Base-by-base conservation (phyloP, 2,888 invertebrate genomes). In the Spisula solida region DNA sequence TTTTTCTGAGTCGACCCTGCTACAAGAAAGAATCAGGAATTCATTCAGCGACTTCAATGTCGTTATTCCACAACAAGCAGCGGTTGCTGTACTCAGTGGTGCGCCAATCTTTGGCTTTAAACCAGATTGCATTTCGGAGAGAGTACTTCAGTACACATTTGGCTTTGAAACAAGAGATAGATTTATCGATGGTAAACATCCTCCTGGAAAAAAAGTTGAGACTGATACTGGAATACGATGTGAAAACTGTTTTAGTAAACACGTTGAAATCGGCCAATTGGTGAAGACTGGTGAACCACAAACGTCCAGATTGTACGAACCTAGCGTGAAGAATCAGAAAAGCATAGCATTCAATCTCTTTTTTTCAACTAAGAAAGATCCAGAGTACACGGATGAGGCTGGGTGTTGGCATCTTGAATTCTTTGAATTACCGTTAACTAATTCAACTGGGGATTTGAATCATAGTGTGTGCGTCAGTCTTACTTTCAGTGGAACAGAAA, bases 1-100 rank as follows among this genome's bases (percentile, higher is more conserved):
- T 0, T 87, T 80, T 80, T 87, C 87, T 4, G 83, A 87, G 41
- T 87, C 82, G 16, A 41, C 51, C 16, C 55, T 83, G 48, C 82
- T 87, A 20, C 75, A 83, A 20, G 51, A 83, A 20, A 41, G 31
- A 14, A 55, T 87, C 25, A 78, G 31, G 47, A 20, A 34, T 12
- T 48, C 60, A 0, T 87, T 87, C 47, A 29, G 81, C 12, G 48
- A 47, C 47, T 47, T 8, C 47, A 5, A 47, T 5, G 47, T 87
- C n/a, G 41, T 87, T 8, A 81, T 82, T 18, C 82, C 86, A 48
- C 29, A 25, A 20, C 70, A 81, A 5, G 60, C 60, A n/a, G 29
- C 25, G n/a, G 29, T 60, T n/a, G 56, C 85, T 41, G 79, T 85
- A 18, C 80, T 85, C 5, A 56, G 56, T n/a, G 56, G 56, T n/a